Evolutionary conservation across 2,113 vertebrate species (phyloP).

Genomic region (Merops nubicus): DNA sequence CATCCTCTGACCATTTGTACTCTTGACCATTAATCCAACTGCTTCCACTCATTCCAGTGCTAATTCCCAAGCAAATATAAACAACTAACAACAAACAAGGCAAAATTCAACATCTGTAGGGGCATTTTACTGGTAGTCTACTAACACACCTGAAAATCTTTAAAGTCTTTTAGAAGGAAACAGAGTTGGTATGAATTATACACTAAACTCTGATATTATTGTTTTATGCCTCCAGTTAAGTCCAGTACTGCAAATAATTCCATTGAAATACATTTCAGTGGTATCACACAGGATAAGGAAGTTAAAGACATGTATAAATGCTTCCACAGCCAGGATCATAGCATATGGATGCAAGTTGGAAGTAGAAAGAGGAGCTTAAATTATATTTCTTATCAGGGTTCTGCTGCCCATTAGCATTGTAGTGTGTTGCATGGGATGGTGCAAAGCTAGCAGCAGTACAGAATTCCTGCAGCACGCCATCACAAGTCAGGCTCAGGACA

Average conservation of each 20-base stretch:
- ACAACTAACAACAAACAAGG: not conserved
- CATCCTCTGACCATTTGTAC: not conserved
- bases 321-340: not conserved
- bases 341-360: not conserved
- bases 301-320: not conserved
- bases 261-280: not conserved
- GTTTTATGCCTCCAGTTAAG: not conserved
- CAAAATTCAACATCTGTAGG: not conserved
- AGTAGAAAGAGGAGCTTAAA: not conserved
- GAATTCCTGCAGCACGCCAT: not conserved
- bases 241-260: not conserved
- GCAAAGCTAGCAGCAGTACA: not conserved
- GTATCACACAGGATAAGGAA: not conserved
- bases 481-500: not conserved
- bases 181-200: not conserved
- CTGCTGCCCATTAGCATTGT: not conserved
- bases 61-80: not conserved
- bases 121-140: not conserved
- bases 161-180: not conserved
- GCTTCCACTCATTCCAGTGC: not conserved
- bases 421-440: fast-evolving
- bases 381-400: not conserved
- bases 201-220: not conserved
- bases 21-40: not conserved
- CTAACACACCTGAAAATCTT: not conserved